Percentiles rank a stretch among this genome's conserved stretches.
These are phyloP conservation scores for Acipenser transmontanus DNA, from an alignment of 2,797 vertebrate species.

Conservation along the genomic window DNA sequence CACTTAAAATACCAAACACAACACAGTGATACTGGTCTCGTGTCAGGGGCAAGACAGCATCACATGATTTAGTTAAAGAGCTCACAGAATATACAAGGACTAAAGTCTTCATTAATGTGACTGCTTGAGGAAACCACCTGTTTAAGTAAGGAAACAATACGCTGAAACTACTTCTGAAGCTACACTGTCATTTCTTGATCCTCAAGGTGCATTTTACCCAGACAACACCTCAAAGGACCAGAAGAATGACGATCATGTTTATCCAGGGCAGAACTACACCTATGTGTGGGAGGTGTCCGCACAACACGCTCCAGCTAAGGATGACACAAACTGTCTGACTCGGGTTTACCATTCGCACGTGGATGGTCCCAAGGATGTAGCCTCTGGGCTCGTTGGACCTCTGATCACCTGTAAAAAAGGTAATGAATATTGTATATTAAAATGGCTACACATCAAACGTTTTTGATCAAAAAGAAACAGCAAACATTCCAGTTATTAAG, in stretches of 20 bases:
- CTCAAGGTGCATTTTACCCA: conserved; percentile 81
- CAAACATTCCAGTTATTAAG: no score
- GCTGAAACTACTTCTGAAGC: no score
- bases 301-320: conserved; percentile 60
- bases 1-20: no score
- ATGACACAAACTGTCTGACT: conserved; percentile 74
- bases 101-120: no score
- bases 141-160: no score
- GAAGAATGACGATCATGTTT: conserved; percentile 71
- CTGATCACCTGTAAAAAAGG: conserved; percentile 85
- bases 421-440: conserved; percentile 31
- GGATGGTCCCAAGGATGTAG: conserved; percentile 70
- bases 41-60: no score
- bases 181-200: not conserved
- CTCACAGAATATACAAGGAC: no score
- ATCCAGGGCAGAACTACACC: conserved; percentile 54
- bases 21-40: no score
- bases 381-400: conserved; percentile 83
- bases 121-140: no score
- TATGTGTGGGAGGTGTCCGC: conserved; percentile 65
- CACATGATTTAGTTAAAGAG: no score
- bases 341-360: conserved; percentile 89
- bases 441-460: no score
- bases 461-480: no score
- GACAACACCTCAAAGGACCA: conserved; percentile 59